Evolutionary conservation across 2,888 invertebrate species (phyloP), one percentile per base, ranked within the genome.

Genomic region (Torymus aiolomorphi): DNA sequence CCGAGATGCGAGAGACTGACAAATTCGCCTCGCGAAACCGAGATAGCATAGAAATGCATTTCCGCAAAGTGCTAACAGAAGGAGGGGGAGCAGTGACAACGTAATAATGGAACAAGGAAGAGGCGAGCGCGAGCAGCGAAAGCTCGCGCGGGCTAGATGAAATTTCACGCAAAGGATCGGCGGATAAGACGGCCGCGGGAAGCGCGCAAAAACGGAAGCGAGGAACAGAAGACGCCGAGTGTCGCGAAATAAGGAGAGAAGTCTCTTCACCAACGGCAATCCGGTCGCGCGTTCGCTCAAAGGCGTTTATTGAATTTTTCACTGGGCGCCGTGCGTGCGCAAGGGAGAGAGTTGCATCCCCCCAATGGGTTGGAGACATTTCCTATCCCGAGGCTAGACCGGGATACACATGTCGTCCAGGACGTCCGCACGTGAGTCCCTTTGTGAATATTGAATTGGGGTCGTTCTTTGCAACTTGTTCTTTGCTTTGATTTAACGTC

Each of bases 281-380:
- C 42, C 18, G 42, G 18, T 31, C 16, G n/a, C 8, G 42, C 42
- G 42, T 42, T 8, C n/a, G 69, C 49, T 73, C 72, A 73, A 73
- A 73, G 54, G 73, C 73, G 73, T 73, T 73, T 73, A 73, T 73
- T 73, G 63, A 63, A 73, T 65, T 63, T 73, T 63, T 63, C 54
- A 63, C 63, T 16, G 14, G 42, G 5, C 42, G 4, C 1, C 42
- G 42, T 42, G 42, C 42, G 8, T 2, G 20, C 20, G 20, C 20
- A 20, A 42, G 42, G 8, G 42, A 42, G 42, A 42, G 5, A 5
- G 42, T 1, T 10, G 4, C 8, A 42, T 42, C 42, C 8, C 8
- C 42, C 42, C 49, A 10, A 57, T 14, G 73, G 54, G 8, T 24
- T 65, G 63, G 3, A 63, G 3, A 63, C 56, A 73, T 65, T 73